Evolutionary conservation across 2,113 vertebrate species (phyloP), one percentile per base, ranked within the genome.

Genomic region (Petromus typicus): DNA sequence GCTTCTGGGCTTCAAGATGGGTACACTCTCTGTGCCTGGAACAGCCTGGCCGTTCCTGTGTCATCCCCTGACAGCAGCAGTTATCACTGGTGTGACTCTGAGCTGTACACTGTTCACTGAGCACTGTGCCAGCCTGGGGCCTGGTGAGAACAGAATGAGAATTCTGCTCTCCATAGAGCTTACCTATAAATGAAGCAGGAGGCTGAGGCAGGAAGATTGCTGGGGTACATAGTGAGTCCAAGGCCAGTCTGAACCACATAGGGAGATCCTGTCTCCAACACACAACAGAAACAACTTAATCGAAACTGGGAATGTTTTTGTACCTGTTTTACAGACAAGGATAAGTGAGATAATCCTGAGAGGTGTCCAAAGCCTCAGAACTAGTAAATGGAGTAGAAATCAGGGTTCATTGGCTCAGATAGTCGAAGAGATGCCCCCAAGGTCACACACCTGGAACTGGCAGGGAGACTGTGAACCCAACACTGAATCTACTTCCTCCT

Each of bases 41-140:
- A 43, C 18, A 10, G 81, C 84, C 40, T 30, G 7, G 71, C 12
- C 1, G 0, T 17, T 30, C 73, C 71, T 54, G 25, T 84, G 1
- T 45, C 3, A 25, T 16, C 40, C 80, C 51, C 13, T 32, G 23
- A 25, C 32, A 23, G 7, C 11, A 25, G 59, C 30, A n/a, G 8
- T 10, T 8, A 3, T 9, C 14, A 27, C 14, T 73, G 34, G 40
- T 1, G 12, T 2, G 12, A 22, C 16, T 67, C n/a, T 66, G 18
- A 2, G 13, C 22, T 14, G 23, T 5, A 4, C 1, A 1, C 40
- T 10, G 32, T 12, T 7, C 30, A 16, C 63, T 61, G 1, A 18
- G 56, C 54, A 1, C 67, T 16, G 18, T 9, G 54, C 57, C 57
- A 66, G 51, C 12, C n/a, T 80, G 34, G 37, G 59, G 18, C 27